Base-by-base conservation (phyloP, 2,113 vertebrate genomes). In the Steatornis caripensis region DNA sequence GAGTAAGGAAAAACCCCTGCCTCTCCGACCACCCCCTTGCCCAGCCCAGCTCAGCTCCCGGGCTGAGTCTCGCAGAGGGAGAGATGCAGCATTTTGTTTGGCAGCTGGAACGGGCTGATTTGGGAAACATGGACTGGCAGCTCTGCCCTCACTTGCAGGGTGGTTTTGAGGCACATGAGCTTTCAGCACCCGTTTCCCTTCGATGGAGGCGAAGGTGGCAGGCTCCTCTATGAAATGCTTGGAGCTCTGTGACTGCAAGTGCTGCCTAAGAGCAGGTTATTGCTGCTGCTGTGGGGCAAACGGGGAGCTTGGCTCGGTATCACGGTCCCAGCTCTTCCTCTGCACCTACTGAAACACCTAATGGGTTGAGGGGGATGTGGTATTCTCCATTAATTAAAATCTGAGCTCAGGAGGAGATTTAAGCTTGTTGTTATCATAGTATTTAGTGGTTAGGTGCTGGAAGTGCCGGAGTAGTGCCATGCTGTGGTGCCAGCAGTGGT, bases 231-330 rank as follows among this genome's bases (percentile, higher is more conserved):
- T 2, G 54, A 30, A 41, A 27, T 17, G 9, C 6, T 51, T 51
- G 58, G 54, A 57, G 36, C 12, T 41, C 19, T 32, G 64, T 18
- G 64, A 51, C 39, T 14, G 3, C 26, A 27, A 55, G 2, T 15
- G 11, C 62, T 57, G 37, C 70, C 21, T 2, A 21, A 39, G 77
- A 64, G 54, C 30, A 3, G 39, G 58, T 37, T n/a, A 0, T 15
- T 21, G 72, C 58, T 29, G 66, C 86, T 75, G 79, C 12, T 70
- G 41, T 20, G 15, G 8, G 15, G 30, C 34, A 32, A 27, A 17
- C 0, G 0, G n/a, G 45, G 62, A 51, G 3, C 58, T 4, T 2
- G 4, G 64, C 41, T 41, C 83, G 0, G 0, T 6, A 7, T 22
- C 72, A 12, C 6, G 0, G 7, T 10, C 74, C 68, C 5, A 0